Base-by-base conservation (phyloP, 2,113 vertebrate genomes). In the Percopsis transmontana region DNA sequence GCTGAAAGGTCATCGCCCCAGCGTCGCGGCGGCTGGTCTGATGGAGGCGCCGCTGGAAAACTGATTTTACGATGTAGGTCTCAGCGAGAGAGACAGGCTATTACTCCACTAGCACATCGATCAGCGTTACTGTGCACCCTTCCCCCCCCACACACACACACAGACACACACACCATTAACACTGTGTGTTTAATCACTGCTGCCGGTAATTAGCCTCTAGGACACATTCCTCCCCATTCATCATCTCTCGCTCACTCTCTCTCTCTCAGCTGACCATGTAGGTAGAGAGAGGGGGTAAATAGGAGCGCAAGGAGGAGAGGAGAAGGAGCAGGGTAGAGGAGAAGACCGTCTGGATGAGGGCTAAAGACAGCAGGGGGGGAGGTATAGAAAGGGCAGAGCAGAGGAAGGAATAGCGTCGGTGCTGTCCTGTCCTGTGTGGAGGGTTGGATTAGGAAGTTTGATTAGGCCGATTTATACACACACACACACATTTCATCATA, bases 391-490 rank as follows among this genome's bases (percentile, higher is more conserved):
- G 51, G 20, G 20, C 20, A 53, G 18, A 53, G 51, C 51, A 23
- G 51, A 21, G 18, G 18, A 53, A 21, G 20, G 3, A 33, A 33
- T 33, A 1, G 1, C 5, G 27, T 33, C 8, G 5, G 27, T 33
- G 27, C 27, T 6, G 27, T 33, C 18, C 3, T 5, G 68, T 84
- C 75, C 81, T 87, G 80, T 69, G 75, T 67, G 57, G 60, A 55
- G 20, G 48, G 27, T 7, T 33, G 27, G 27, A 33, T 33, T 33
- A 7, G 65, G 76, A 86, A 89, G 87, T 83, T 89, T 83, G 85
- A 83, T 83, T 83, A 86, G 72, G 74, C 78, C 47, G 64, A 13
- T 80, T 87, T 79, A 53, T 18, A 20, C 51, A 53, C 51, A 2
- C 21, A 23, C 51, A 14, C 51, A 23, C 61, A 57, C 62, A 76